Conservation (phyloP, 37 sponge, comb jelly and placozoan species). For the Cliona cf. orientalis region DNA sequence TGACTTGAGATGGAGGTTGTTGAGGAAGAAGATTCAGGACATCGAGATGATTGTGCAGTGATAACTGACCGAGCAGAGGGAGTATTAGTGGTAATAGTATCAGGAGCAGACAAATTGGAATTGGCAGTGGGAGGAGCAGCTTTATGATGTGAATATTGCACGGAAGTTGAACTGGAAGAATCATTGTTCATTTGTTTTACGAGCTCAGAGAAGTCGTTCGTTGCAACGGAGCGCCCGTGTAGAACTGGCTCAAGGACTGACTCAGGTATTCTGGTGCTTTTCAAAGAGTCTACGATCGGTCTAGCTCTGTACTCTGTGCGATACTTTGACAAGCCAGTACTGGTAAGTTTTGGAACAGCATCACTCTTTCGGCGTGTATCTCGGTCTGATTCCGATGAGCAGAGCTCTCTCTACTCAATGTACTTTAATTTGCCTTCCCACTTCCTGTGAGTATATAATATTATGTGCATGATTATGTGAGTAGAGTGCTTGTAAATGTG, state of each 20-base stretch:
- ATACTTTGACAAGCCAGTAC: not conserved
- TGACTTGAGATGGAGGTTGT: too few species aligned
- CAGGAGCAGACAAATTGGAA: too few species aligned
- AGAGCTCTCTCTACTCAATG: slow-evolving; percentile 70
- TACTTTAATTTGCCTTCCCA: slow-evolving; percentile 20
- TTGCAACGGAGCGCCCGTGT: slow-evolving; percentile 26
- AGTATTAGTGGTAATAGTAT: too few species aligned
- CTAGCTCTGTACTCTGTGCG: not conserved
- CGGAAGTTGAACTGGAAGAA: too few species aligned
- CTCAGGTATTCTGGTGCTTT: slow-evolving; percentile 14
- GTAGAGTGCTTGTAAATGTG: too few species aligned
- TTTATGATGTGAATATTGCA: too few species aligned
- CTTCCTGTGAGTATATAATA: slow-evolving; percentile 42
- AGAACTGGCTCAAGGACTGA: slow-evolving; percentile 22
- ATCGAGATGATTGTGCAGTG: too few species aligned
- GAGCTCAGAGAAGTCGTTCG: not conserved
- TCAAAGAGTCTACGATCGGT: slow-evolving; percentile 22
- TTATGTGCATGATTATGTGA: slow-evolving; percentile 1
- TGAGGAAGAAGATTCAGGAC: too few species aligned
- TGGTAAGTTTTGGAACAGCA: not conserved
- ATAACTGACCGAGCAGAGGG: too few species aligned
- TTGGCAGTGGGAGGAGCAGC: too few species aligned
- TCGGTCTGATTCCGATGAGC: not conserved
- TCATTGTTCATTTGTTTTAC: not conserved
- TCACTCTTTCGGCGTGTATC: too few species aligned